Evolutionary conservation across 2,113 vertebrate species (phyloP).

Genomic region (Proteles cristata): DNA sequence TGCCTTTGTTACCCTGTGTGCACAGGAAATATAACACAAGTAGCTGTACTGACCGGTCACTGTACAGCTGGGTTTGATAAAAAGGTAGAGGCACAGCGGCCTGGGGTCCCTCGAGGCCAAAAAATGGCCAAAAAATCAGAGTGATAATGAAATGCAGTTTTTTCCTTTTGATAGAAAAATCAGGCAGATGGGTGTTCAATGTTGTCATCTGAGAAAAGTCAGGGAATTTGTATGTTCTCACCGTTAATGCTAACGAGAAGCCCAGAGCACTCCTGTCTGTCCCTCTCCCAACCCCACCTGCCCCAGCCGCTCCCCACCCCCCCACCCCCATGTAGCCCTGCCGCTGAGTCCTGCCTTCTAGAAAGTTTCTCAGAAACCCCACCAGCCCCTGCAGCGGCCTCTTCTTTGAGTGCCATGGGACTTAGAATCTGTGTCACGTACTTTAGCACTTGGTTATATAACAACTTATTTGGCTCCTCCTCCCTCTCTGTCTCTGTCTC

Average conservation of each 20-base stretch:
- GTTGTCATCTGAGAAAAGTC: not conserved
- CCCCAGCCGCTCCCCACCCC: not conserved
- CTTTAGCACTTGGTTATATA: not conserved
- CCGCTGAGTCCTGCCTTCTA: rapidly evolving
- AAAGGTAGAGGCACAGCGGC: not conserved
- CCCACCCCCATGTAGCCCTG: rapidly evolving
- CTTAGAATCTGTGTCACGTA: rapidly evolving
- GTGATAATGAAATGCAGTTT: not conserved
- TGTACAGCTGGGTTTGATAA: not conserved
- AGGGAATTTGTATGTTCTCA: not conserved
- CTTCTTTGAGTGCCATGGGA: rapidly evolving
- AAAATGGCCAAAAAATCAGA: not conserved
- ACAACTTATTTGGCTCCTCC: too few species aligned
- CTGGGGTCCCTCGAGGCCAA: too few species aligned
- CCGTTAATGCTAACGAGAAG: not conserved
- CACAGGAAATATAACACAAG: not conserved
- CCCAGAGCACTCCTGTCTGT: rapidly evolving
- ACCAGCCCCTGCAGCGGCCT: rapidly evolving
- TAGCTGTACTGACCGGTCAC: rapidly evolving
- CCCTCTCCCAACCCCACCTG: rapidly evolving
- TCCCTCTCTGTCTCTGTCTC: too few species aligned
- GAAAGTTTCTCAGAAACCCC: not conserved
- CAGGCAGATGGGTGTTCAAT: not conserved
- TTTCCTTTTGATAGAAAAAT: not conserved
- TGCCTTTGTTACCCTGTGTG: not conserved